Base-by-base conservation (phyloP, 2,888 invertebrate species). In the Gasteruption jaculator region DNA sequence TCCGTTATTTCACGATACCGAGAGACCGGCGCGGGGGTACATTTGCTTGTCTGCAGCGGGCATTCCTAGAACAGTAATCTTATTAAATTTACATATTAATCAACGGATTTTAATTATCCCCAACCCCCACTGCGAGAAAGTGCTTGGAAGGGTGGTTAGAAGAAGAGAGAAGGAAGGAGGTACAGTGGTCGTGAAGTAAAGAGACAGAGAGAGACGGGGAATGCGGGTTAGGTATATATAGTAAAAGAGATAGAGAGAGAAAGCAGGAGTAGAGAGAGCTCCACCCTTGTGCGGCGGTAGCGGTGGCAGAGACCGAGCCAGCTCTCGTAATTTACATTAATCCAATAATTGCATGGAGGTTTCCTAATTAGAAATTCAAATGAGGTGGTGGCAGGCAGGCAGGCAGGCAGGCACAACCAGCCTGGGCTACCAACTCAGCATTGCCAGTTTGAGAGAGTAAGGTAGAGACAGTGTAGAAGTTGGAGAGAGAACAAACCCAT, bases 51-150 rank as follows among this genome's bases (percentile, higher is more conserved):
- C 68, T 66, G 63, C 63, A 65, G 51, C 63, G 68, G 67, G 69
- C 85, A 85, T 86, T 86, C 85, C 85, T 81, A 85, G 84, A 85
- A 86, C 86, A 87, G 87, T 89, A 89, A 89, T 89, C 89, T 89
- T 89, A 90, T 90, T 89, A 90, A 89, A 90, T 90, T 90, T 90
- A 89, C 89, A 90, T 90, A 90, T 90, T 90, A 90, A 90, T 90
- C 89, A 90, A 89, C 87, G 87, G 88, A 89, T 90, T 90, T 89
- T 90, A 90, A 90, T 90, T 90, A 89, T 88, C 83, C 85, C 79
- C 83, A 80, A 76, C 77, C 76, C 74, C 73, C 75, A 55, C 50
- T 48, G 54, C 46, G 53, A 43, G 51, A 48, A 48, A 51, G 50
- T 52, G 52, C 30, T 35, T 30, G 42, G 35, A 36, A 26, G 24